Conservation (phyloP, 2,888 invertebrate species). For the Noctua janthina region DNA sequence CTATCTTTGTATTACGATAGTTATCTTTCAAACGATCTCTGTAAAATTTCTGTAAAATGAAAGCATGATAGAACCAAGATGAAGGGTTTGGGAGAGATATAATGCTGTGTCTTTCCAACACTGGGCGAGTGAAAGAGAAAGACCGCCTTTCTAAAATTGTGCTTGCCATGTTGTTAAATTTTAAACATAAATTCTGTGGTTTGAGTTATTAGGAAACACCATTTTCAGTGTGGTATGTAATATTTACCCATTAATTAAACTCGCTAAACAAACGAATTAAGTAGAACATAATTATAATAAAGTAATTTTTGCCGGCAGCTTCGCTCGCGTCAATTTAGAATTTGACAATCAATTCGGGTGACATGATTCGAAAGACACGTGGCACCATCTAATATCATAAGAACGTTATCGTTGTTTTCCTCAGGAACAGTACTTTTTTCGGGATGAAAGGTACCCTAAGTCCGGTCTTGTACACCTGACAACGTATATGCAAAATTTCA, state of each 20-base stretch:
- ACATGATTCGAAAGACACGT: too few species aligned
- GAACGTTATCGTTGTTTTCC: too few species aligned
- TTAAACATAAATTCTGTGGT: not conserved
- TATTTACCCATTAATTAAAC: not conserved
- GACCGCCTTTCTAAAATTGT: not conserved
- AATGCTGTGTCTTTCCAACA: not conserved
- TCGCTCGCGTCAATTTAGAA: too few species aligned
- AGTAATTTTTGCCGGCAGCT: too few species aligned
- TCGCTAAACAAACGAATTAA: not conserved
- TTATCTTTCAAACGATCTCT: slow-evolving; percentile 57
- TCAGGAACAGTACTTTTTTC: too few species aligned
- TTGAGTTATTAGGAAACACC: not conserved
- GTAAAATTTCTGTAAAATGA: slow-evolving; percentile 43
- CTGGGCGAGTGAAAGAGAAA: not conserved
- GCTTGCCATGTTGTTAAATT: not conserved
- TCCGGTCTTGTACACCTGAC: too few species aligned
- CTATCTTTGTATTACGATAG: slow-evolving; percentile 51
- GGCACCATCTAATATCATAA: too few species aligned
- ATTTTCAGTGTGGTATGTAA: not conserved
- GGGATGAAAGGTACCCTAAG: too few species aligned
- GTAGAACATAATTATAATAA: not conserved
- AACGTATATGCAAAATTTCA: too few species aligned
- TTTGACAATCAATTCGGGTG: too few species aligned
- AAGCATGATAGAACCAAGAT: slow-evolving; percentile 40
- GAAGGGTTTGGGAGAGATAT: slow-evolving; percentile 25